Evolutionary conservation across 2,888 invertebrate genomes (phyloP).

Genomic region (Idaea aversata): DNA sequence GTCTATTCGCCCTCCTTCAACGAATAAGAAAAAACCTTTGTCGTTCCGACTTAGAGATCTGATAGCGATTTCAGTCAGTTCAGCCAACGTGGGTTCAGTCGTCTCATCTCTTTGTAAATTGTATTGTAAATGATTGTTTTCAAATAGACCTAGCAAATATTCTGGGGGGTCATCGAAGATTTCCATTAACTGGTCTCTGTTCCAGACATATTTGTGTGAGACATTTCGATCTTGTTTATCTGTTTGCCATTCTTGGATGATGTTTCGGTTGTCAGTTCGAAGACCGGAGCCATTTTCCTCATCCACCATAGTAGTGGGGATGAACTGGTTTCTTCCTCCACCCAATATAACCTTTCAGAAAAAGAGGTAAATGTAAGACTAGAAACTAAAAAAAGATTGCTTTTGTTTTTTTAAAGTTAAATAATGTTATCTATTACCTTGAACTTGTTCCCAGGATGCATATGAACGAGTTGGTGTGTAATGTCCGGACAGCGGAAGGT

Average conservation of each 20-base stretch:
- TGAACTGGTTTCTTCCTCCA: slow-evolving; percentile 84
- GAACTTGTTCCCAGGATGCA: slow-evolving; percentile 17
- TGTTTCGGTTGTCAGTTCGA: slow-evolving; percentile 81
- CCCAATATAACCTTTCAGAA: slow-evolving; percentile 81
- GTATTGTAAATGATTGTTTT: slow-evolving; percentile 82
- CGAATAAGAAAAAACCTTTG: slow-evolving; percentile 87
- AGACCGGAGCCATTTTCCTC: slow-evolving; percentile 66
- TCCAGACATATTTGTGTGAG: slow-evolving; percentile 76
- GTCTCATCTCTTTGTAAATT: slow-evolving; percentile 82
- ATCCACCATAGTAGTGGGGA: slow-evolving; percentile 73
- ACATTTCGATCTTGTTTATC: slow-evolving; percentile 56
- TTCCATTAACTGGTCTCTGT: slow-evolving; percentile 76
- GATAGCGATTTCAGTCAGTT: slow-evolving; percentile 81
- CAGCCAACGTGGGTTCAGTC: slow-evolving; percentile 81
- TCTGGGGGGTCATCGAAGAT: slow-evolving; percentile 73
- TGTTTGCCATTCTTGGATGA: slow-evolving; percentile 83
- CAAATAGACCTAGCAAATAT: slow-evolving; percentile 82
- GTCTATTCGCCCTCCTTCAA: slow-evolving; percentile 84
- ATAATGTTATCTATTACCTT: slow-evolving; percentile 7
- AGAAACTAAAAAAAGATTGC: no score
- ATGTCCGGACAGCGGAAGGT: slow-evolving; percentile 83
- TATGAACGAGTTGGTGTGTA: slow-evolving; percentile 48
- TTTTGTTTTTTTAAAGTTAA: not conserved
- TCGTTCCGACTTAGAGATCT: slow-evolving; percentile 81
- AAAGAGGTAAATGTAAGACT: no score